Percentiles rank a stretch among this genome's conserved stretches.
These are phyloP conservation scores for Copidosoma aretas DNA, from an alignment of 2,888 invertebrate species.

Conservation along the genomic window DNA sequence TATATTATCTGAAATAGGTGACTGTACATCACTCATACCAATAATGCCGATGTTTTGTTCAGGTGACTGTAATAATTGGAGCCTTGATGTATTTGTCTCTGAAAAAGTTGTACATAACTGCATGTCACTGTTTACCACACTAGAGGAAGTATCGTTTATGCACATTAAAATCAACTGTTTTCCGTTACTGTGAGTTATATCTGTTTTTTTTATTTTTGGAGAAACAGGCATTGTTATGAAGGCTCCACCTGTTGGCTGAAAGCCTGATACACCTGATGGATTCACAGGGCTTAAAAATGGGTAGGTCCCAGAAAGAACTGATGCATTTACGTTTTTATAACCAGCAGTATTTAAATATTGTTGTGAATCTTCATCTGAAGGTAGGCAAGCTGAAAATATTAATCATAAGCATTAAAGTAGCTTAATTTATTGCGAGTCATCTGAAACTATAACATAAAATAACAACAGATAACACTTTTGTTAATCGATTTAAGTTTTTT, in stretches of 20 bases:
- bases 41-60: too few species aligned
- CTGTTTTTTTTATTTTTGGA: slow-evolving; percentile 64
- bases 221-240: slow-evolving; percentile 84
- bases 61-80: too few species aligned
- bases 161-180: slow-evolving; percentile 8
- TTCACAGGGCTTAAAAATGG: slow-evolving; percentile 76
- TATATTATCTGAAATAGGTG: too few species aligned
- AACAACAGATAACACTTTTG: too few species aligned
- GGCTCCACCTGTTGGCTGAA: slow-evolving; percentile 92
- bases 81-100: too few species aligned
- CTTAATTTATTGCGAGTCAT: too few species aligned
- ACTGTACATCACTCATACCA: too few species aligned
- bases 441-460: too few species aligned
- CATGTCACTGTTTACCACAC: too few species aligned
- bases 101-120: too few species aligned
- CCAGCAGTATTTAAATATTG: slow-evolving; percentile 62
- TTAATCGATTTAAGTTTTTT: too few species aligned
- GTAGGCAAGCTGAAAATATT: slow-evolving; percentile 64
- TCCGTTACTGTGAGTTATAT: slow-evolving; percentile 50
- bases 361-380: slow-evolving; percentile 65
- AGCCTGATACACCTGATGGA: slow-evolving; percentile 84
- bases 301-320: slow-evolving; percentile 64
- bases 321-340: slow-evolving; percentile 59
- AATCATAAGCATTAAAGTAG: slow-evolving; percentile 1
- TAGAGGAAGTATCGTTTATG: neutral